A percentile compares a stretch with the other conserved stretches of the same genome.
Conservation (phyloP, 2,113 vertebrate genomes). For the Hydropotes inermis region DNA sequence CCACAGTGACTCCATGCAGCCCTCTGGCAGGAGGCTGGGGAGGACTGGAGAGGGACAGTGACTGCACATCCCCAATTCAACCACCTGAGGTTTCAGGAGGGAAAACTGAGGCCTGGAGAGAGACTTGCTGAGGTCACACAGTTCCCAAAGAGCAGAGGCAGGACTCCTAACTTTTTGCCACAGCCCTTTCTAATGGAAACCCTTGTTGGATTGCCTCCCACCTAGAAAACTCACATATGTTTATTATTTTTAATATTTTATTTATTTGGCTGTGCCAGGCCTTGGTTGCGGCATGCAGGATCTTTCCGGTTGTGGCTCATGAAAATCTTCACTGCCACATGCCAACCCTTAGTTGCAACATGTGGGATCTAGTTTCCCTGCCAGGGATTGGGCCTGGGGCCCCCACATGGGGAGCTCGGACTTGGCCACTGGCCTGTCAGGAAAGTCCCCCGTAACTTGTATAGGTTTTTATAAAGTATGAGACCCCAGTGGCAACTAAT, state of each 20-base stretch:
- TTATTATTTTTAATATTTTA: neutral
- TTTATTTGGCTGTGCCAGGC: neutral
- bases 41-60: too few species aligned
- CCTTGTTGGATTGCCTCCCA: neutral
- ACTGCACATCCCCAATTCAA: neutral
- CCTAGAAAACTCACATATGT: neutral
- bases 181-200: neutral
- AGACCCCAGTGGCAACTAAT: rapidly evolving
- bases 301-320: neutral
- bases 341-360: neutral
- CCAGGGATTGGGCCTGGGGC: neutral
- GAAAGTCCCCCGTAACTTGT: neutral
- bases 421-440: neutral
- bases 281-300: neutral
- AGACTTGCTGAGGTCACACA: neutral
- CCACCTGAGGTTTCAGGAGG: neutral
- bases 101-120: neutral
- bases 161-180: neutral
- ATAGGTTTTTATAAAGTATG: neutral
- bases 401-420: neutral
- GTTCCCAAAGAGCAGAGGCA: neutral
- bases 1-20: neutral
- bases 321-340: neutral
- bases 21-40: neutral
- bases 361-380: neutral